A percentile compares a stretch with the other conserved stretches of the same genome.
Conservation (phyloP, 2,113 vertebrate genomes). For the Aleadryas rufinucha region DNA sequence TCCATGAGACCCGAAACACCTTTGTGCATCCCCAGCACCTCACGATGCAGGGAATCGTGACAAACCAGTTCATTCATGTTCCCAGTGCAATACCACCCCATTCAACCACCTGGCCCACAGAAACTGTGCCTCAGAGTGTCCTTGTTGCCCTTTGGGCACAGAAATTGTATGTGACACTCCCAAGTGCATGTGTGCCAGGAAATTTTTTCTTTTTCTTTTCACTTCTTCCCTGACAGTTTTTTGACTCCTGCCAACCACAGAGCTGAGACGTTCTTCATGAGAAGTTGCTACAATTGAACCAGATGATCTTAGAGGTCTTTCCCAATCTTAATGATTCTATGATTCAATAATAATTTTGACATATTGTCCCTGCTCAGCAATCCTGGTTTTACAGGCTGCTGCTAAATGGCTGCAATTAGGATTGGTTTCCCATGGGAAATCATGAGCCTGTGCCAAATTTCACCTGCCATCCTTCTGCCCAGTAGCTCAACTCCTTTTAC, state of each 20-base stretch:
- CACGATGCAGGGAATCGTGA: accelerated
- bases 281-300: neutral
- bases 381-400: neutral
- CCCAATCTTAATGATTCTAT: neutral
- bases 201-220: neutral
- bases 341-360: neutral
- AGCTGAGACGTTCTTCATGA: neutral
- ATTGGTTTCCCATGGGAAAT: neutral
- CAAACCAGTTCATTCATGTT: neutral
- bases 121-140: neutral
- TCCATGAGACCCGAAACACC: accelerated
- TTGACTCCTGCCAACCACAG: neutral
- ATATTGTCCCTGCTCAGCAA: accelerated
- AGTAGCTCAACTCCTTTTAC: neutral
- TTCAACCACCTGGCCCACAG: neutral
- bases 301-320: neutral
- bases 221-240: neutral
- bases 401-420: neutral
- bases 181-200: too few species aligned
- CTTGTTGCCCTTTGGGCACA: neutral
- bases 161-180: neutral
- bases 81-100: neutral
- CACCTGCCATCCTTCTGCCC: neutral
- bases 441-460: neutral
- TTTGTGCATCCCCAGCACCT: neutral